phyloP scores from a whole-genome alignment of 2,797 vertebrate genomes.

The Erpetoichthys calabaricus region DNA sequence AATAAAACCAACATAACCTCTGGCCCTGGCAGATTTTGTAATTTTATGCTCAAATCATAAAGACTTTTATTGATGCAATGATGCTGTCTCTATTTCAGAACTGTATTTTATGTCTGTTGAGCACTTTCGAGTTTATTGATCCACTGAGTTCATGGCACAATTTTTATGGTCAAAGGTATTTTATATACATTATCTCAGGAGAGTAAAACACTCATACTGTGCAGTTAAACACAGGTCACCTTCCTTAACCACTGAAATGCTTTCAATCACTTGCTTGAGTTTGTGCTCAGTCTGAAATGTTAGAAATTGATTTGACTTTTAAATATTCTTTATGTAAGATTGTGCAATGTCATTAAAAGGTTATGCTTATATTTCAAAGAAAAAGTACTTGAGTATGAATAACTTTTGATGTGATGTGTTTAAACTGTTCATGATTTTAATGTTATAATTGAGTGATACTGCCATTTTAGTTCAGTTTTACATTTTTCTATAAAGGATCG shows the following conservation, averaged over 20 bases:
- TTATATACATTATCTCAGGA: slow-evolving; percentile 6
- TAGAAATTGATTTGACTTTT: too few relatives aligned
- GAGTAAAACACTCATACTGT: not conserved
- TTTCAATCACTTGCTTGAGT: not conserved
- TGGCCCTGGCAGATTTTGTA: slow-evolving; percentile 1
- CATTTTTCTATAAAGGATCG: too few relatives aligned
- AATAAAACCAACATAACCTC: not conserved
- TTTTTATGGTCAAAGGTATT: slow-evolving; percentile 3
- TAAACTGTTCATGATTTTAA: too few relatives aligned
- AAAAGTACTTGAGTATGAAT: too few relatives aligned
- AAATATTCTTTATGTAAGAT: too few relatives aligned
- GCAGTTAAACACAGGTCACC: slow-evolving; percentile 9
- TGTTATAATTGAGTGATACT: too few relatives aligned
- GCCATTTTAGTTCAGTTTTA: too few relatives aligned
- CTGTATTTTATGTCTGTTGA: not conserved
- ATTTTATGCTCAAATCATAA: slow-evolving; percentile 1
- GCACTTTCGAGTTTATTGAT: slow-evolving; percentile 9
- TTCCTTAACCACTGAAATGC: not conserved
- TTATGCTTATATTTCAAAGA: too few relatives aligned
- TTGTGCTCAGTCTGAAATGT: too few relatives aligned
- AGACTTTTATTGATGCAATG: slow-evolving; percentile 1
- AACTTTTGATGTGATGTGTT: too few relatives aligned
- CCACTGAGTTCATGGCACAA: slow-evolving; percentile 3
- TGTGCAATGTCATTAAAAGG: too few relatives aligned
- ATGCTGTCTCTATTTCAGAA: not conserved